Conservation (phyloP, 2,888 invertebrate species). For the Chloroclysta siterata region DNA sequence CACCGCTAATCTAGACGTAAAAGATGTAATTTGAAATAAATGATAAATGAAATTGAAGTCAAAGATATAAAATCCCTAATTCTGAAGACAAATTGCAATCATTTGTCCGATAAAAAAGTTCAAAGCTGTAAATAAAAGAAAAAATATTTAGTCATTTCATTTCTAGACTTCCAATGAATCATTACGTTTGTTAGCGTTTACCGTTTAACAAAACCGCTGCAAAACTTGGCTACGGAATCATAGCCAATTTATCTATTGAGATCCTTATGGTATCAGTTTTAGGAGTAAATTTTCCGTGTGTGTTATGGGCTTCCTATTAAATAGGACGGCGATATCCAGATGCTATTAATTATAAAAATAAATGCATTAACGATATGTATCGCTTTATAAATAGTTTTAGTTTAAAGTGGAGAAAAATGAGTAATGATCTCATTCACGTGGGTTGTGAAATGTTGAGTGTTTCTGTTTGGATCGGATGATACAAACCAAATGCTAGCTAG, state of each 20-base stretch:
- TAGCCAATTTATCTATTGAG: background rate
- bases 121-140: constrained; percentile 4
- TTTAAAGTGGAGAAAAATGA: constrained; percentile 21
- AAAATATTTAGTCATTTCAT: constrained; percentile 25
- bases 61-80: constrained; percentile 7
- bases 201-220: background rate
- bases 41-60: constrained; percentile 8
- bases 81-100: constrained; percentile 19
- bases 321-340: constrained; percentile 3
- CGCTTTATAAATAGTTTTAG: constrained; percentile 12
- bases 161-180: constrained; percentile 21
- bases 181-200: constrained; percentile 11
- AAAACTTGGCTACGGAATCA: constrained; percentile 1
- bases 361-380: constrained; percentile 17
- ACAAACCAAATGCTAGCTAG: constrained; percentile 3
- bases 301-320: constrained; percentile 8
- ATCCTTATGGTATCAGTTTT: background rate
- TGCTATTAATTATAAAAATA: constrained; percentile 9
- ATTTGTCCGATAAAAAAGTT: constrained; percentile 22
- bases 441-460: background rate
- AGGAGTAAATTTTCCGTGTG: background rate
- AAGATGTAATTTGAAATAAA: constrained; percentile 7
- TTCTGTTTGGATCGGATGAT: constrained; percentile 8
- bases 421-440: constrained; percentile 5
- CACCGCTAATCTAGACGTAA: background rate